These are phyloP conservation scores for Lagocephalus sceleratus DNA, from an alignment of 2,797 vertebrate genomes.

Conservation along the genomic window DNA sequence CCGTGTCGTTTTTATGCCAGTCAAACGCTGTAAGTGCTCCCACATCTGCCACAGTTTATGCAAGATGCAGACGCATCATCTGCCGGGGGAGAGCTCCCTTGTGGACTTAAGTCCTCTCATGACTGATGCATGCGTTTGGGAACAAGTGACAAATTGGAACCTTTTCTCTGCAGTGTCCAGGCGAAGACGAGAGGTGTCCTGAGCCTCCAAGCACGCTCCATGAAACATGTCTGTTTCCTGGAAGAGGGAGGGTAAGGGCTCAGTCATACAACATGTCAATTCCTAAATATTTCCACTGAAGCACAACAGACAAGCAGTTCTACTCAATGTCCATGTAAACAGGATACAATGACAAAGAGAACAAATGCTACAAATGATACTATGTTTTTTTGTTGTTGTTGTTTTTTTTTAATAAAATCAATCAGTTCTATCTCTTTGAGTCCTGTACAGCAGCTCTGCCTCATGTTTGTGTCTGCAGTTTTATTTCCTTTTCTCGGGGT, in stretches of 20 bases:
- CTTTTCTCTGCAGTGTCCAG: conserved; percentile 24
- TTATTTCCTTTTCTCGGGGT: too few relatives aligned
- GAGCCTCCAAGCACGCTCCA: conserved; percentile 15
- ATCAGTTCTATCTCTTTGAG: too few relatives aligned
- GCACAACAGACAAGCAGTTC: neutral
- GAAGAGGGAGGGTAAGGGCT: neutral
- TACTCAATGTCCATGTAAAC: too few relatives aligned
- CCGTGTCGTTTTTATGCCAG: conserved; percentile 35
- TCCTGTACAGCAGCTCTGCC: too few relatives aligned
- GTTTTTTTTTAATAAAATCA: too few relatives aligned
- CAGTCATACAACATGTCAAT: conserved; percentile 6
- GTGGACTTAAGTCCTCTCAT: conserved; percentile 43
- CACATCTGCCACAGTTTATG: conserved; percentile 63
- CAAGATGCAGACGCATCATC: conserved; percentile 55
- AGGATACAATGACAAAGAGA: too few relatives aligned
- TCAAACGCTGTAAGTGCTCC: conserved; percentile 43
- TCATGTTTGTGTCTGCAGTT: too few relatives aligned
- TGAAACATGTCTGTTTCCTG: conserved; percentile 6
- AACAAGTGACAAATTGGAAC: conserved; percentile 43
- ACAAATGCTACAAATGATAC: too few relatives aligned
- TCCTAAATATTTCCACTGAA: too few relatives aligned
- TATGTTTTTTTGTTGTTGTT: too few relatives aligned
- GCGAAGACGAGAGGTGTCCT: conserved; percentile 6
- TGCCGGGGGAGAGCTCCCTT: conserved; percentile 27
- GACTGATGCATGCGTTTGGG: conserved; percentile 55